These are phyloP conservation scores for Archocentrus centrarchus DNA, from an alignment of 2,113 vertebrate genomes.

Conservation along the genomic window DNA sequence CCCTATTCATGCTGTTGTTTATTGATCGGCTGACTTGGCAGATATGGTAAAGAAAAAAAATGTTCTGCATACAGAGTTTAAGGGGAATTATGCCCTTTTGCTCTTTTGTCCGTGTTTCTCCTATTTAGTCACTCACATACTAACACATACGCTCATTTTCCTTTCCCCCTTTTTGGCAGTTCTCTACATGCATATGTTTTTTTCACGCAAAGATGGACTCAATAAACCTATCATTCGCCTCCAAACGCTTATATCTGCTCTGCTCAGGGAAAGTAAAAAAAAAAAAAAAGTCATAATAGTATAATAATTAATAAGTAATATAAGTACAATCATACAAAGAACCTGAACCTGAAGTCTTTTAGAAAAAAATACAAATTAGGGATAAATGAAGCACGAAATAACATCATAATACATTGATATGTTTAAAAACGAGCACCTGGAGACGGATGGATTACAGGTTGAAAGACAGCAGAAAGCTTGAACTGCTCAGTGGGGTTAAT, in stretches of 20 bases:
- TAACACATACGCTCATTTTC: neutral
- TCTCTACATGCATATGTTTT: neutral
- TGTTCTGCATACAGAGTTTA: neutral
- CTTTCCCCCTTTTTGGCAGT: neutral
- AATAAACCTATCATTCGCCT: neutral
- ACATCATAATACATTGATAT: neutral
- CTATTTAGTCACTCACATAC: neutral
- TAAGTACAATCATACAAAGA: neutral
- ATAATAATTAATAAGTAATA: neutral
- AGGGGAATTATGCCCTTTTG: neutral
- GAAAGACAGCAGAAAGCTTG: neutral
- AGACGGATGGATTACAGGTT: neutral
- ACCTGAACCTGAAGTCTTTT: neutral
- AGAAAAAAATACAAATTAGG: neutral
- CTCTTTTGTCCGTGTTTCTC: neutral
- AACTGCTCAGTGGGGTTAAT: neutral
- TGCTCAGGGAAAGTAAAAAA: neutral
- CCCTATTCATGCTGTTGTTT: conserved; percentile 8
- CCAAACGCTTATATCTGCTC: neutral
- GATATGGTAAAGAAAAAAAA: neutral
- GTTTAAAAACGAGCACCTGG: neutral
- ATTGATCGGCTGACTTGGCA: conserved; percentile 37
- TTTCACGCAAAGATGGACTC: neutral
- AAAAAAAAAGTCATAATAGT: neutral
- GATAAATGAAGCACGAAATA: conserved; percentile 5